Base-by-base conservation (phyloP, 2,797 vertebrate species). In the Bucorvus abyssinicus region DNA sequence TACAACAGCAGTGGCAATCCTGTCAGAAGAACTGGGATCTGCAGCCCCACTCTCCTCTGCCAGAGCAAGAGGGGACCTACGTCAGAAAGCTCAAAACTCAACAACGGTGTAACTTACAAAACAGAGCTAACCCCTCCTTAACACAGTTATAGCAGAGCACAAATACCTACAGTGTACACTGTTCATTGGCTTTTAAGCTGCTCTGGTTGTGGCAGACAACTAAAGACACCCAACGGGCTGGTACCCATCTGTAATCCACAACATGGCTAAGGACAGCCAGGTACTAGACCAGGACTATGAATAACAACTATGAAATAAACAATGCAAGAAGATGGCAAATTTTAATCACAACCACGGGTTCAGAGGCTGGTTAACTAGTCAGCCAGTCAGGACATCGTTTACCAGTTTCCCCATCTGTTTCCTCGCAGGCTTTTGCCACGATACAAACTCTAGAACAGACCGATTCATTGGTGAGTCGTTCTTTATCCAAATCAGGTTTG, bases 381-480 rank as follows among this genome's bases (percentile, higher is more conserved):
- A 70, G n/a, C 15, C 20, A 22, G 21, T 26, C 61, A 34, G 1
- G 14, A 32, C 36, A 69, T n/a, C 36, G 61, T 69, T 69, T 65
- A 60, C 3, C 87, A 42, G 36, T 10, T 53, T 75, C 27, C n/a
- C 22, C 24, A 42, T 47, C 29, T 27, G 14, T 45, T 69, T 74
- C 32, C 56, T 90, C 24, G 17, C 45, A 85, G 53, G 34, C 15
- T 87, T 84, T 75, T 36, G 44, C 30, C 32, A 61, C 0, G 1
- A 52, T 20, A 75, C 12, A 45, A 85, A 50, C 40, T 71, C 76
- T 32, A 40, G n/a, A 68, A 71, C n/a, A 55, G 47, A 76, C 5
- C 3, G 0, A 65, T 53, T 40, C 7, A 34, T 16, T 2, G 1
- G 6, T 3, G 9, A 81, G 34, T 30, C 0, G 1, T 49, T 79